These are phyloP conservation scores for Pseudomyrmex concolor DNA, from an alignment of 1,140 invertebrate genomes.

Conservation along the genomic window DNA sequence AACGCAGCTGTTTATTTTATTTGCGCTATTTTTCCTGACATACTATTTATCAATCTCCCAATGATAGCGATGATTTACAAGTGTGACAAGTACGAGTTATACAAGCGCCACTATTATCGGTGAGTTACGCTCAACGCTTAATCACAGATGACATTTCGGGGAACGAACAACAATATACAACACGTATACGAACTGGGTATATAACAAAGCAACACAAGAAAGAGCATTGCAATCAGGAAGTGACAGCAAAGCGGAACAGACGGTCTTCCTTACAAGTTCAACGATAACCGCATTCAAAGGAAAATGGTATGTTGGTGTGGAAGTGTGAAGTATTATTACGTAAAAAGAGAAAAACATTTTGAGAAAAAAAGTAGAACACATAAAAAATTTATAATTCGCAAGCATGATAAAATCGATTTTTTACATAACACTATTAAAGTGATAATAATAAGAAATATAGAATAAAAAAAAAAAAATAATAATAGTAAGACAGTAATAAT, in stretches of 20 bases:
- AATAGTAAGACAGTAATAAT: background rate
- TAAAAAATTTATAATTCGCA: background rate
- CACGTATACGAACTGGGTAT: constrained; percentile 41
- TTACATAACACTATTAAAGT: too few species aligned
- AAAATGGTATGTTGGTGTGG: constrained; percentile 41
- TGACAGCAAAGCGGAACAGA: background rate
- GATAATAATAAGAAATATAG: too few species aligned
- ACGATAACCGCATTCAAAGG: background rate
- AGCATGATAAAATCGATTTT: background rate
- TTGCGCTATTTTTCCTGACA: background rate
- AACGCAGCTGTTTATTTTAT: background rate
- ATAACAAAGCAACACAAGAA: constrained; percentile 35
- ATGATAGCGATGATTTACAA: constrained; percentile 45
- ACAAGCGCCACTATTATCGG: constrained; percentile 23
- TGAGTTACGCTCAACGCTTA: constrained; percentile 25
- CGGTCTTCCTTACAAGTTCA: constrained; percentile 7
- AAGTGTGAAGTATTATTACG: background rate
- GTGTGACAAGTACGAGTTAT: constrained; percentile 28
- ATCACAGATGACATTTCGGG: constrained; percentile 34
- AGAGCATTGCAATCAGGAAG: background rate
- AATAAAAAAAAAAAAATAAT: too few species aligned
- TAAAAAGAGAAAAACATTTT: background rate
- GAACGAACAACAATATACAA: constrained; percentile 28
- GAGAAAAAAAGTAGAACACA: background rate
- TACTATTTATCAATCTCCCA: constrained; percentile 45